Evolutionary conservation across 2,797 vertebrate species (phyloP).

Genomic region (Sciurus vulgaris): DNA sequence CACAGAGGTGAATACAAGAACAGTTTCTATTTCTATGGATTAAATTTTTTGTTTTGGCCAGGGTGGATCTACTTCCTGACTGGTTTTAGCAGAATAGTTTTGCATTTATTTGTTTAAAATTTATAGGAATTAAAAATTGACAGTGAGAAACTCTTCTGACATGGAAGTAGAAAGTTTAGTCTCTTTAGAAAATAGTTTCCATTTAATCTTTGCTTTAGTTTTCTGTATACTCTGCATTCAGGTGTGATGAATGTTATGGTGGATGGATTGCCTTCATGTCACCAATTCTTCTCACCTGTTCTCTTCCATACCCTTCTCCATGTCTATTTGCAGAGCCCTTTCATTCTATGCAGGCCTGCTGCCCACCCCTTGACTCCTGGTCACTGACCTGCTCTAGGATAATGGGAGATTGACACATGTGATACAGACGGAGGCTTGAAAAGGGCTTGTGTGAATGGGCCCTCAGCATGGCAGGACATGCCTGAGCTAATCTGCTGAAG

Average conservation of each 20-base stretch:
- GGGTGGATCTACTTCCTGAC: not conserved
- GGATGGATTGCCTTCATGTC: not conserved
- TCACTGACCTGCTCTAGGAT: not conserved
- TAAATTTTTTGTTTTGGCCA: not conserved
- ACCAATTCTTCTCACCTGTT: not conserved
- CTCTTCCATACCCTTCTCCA: not conserved
- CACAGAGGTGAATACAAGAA: not conserved
- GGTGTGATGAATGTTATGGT: not conserved
- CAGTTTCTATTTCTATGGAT: not conserved
- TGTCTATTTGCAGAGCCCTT: not conserved
- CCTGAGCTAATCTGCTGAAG: not conserved
- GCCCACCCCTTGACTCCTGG: not conserved
- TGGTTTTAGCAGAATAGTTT: constrained; percentile 50
- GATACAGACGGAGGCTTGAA: not conserved
- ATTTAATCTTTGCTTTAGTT: constrained; percentile 42
- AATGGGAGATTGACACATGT: constrained; percentile 10
- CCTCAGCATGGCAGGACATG: not conserved
- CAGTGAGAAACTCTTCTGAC: not conserved
- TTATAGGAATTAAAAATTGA: not conserved
- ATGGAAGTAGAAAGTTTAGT: not conserved
- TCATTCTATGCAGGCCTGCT: not conserved
- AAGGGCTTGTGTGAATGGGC: not conserved
- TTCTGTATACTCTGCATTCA: not conserved
- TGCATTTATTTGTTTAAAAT: constrained; percentile 27
- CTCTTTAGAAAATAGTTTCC: not conserved